phyloP scores from a whole-genome alignment of 2,113 vertebrate species.

The Panthera tigris region DNA sequence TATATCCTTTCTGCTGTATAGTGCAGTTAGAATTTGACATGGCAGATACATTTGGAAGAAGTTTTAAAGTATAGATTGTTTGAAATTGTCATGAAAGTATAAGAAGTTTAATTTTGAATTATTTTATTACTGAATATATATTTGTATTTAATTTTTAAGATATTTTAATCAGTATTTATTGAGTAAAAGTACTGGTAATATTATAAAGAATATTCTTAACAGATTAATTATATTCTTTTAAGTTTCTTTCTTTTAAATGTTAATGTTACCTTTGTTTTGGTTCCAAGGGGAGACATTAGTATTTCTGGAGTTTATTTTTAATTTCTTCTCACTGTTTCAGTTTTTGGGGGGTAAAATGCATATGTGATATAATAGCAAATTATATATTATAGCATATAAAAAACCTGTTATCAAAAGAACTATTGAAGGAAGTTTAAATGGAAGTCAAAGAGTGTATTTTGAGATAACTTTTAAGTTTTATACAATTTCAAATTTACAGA shows the following conservation, averaged over 20 bases:
- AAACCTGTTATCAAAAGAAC: conserved; percentile 24
- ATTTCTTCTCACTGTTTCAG: neutral
- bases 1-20: conserved; percentile 56
- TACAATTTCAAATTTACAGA: conserved; percentile 49
- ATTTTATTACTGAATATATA: neutral
- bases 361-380: conserved; percentile 14
- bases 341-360: neutral
- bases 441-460: neutral
- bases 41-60: conserved; percentile 23
- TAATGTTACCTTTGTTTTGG: neutral
- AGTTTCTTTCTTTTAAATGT: conserved; percentile 15
- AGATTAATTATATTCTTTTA: conserved; percentile 30
- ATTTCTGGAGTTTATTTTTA: conserved; percentile 38
- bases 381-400: neutral
- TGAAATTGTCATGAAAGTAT: conserved; percentile 24
- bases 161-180: neutral
- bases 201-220: neutral
- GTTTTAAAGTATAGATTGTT: conserved; percentile 1
- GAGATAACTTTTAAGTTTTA: conserved; percentile 19
- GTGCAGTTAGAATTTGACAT: conserved; percentile 47
- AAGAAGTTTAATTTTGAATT: conserved; percentile 45
- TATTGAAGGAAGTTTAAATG: conserved; percentile 9
- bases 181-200: conserved; percentile 14
- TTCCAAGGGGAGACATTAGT: neutral
- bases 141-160: conserved; percentile 24